These are phyloP conservation scores for Xyliphius kryptos DNA, from an alignment of 2,113 vertebrate species.

Conservation along the genomic window DNA sequence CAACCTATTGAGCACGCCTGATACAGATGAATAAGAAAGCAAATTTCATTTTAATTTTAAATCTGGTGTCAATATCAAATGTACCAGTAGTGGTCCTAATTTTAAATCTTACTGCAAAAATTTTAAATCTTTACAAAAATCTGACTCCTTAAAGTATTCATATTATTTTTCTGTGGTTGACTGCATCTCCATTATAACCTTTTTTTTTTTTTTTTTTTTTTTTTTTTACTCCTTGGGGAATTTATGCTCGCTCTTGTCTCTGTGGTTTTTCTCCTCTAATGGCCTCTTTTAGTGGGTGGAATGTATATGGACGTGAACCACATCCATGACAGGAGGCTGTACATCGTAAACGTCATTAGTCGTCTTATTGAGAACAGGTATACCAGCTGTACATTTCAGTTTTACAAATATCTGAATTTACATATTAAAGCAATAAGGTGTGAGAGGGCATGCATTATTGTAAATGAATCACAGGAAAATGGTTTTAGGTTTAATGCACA, in stretches of 20 bases:
- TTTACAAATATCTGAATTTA: background rate
- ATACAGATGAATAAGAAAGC: too few relatives aligned
- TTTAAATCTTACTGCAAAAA: too few relatives aligned
- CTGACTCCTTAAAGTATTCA: too few relatives aligned
- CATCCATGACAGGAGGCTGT: background rate
- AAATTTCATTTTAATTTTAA: too few relatives aligned
- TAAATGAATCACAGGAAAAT: too few relatives aligned
- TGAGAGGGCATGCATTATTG: too few relatives aligned
- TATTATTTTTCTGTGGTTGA: background rate
- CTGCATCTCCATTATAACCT: constrained; percentile 16
- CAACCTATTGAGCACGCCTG: too few relatives aligned
- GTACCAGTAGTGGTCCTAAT: too few relatives aligned
- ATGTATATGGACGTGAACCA: background rate
- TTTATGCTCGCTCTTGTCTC: background rate
- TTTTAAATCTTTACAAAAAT: too few relatives aligned
- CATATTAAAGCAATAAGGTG: too few relatives aligned
- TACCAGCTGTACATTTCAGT: background rate
- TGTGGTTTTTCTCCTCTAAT: constrained; percentile 17
- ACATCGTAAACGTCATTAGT: background rate
- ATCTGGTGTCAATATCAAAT: too few relatives aligned
- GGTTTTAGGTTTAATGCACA: too few relatives aligned
- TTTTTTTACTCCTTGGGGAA: background rate
- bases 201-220: background rate
- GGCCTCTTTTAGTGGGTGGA: background rate
- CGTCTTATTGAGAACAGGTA: background rate